Evolutionary conservation across 2,797 vertebrate species (phyloP), one percentile per base, ranked within the genome.

Genomic region (Spondyliosoma cantharus): DNA sequence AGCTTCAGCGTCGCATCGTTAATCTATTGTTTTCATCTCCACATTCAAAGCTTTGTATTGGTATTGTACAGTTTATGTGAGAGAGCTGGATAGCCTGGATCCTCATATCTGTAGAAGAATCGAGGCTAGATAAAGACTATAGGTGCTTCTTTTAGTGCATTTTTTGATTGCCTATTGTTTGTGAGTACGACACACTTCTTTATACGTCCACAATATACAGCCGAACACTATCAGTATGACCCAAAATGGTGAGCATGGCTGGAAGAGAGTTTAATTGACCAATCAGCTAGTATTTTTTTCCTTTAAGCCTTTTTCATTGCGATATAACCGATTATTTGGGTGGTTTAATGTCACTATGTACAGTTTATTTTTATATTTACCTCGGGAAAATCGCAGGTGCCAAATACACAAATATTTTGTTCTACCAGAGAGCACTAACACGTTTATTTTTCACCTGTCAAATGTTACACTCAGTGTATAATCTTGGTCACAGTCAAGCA

Each of bases 1-100:
- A 66, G 48, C 27, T 37, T 7, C 2, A 19, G 22, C 16, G 3
- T 66, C 20, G 42, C 48, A n/a, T 17, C 25, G 20, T 24, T 60
- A 52, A 59, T 64, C 14, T 22, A n/a, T n/a, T 25, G 7, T 27
- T 32, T 80, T 59, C 63, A 72, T 71, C 56, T 56, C 25, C 56
- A 49, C 42, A 42, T 71, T 19, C 25, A n/a, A 17, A 15, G 7
- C 46, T 32, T n/a, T 53, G 16, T 8, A 49, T 11, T 54, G 45
- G 13, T 12, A 43, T n/a, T 16, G 45, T 48, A n/a, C 16, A n/a
- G 49, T 67, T 71, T 32, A 77, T 27, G 46, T 63, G 49, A 52
- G 32, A 66, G 19, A 6, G 49, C 48, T 45, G 27, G 12, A 46
- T 16, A 24, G 25, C 16, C 11, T 53, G 22, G 57, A 49, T 53